Percentiles rank a stretch among this genome's conserved stretches.
phyloP scores from a whole-genome alignment of 2,113 vertebrate species.

The Nothobranchius furzeri region DNA sequence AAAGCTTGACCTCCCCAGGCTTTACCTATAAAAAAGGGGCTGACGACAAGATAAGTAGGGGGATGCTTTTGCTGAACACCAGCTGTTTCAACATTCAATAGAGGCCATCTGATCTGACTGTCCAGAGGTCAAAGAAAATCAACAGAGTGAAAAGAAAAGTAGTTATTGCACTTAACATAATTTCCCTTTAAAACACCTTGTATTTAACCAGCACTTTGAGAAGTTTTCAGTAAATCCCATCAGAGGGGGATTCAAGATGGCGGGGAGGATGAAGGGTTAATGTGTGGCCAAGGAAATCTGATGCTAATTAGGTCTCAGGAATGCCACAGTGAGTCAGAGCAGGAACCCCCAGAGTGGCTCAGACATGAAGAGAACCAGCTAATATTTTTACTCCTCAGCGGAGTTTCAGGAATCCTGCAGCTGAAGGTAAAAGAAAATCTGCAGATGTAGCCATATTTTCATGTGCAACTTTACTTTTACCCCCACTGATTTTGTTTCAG shows the following conservation, averaged over 20 bases:
- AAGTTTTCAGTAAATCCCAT: neutral
- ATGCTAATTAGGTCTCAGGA: constrained; percentile 81
- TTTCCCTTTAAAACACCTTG: neutral
- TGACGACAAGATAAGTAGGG: constrained; percentile 27
- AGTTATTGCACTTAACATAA: neutral
- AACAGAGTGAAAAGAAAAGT: constrained; percentile 40
- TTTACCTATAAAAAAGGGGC: constrained; percentile 42
- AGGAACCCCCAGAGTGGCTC: constrained; percentile 58
- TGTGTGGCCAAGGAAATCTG: constrained; percentile 78
- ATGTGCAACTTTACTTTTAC: constrained; percentile 21
- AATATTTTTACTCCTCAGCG: constrained; percentile 54
- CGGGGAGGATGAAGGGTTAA: constrained; percentile 76
- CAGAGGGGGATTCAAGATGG: constrained; percentile 14
- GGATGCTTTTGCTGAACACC: constrained; percentile 46
- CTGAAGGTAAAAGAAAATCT: neutral
- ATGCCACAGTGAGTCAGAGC: constrained; percentile 71
- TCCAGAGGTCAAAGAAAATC: constrained; percentile 36
- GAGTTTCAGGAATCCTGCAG: constrained; percentile 31
- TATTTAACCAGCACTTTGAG: constrained; percentile 7
- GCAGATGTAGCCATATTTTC: neutral
- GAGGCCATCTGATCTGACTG: constrained; percentile 23
- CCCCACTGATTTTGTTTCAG: neutral
- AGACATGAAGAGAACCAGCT: constrained; percentile 46
- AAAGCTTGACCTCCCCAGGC: constrained; percentile 58
- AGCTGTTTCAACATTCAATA: constrained; percentile 77